A percentile compares a stretch with the other conserved stretches of the same genome.
These are phyloP conservation scores for Poeciliopsis prolifica DNA, from an alignment of 2,113 vertebrate genomes.

Conservation along the genomic window DNA sequence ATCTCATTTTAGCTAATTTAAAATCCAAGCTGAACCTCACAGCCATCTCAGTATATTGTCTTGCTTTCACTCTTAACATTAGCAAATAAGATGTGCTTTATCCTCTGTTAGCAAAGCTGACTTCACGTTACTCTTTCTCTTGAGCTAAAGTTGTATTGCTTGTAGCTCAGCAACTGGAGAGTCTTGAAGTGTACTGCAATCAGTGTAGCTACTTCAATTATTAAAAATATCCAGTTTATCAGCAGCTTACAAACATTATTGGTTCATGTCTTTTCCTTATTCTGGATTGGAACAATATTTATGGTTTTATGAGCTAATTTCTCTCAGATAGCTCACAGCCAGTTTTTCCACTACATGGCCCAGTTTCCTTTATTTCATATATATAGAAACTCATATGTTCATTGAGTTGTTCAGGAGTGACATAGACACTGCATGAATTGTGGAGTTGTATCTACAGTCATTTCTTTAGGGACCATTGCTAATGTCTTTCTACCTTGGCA, in stretches of 20 bases:
- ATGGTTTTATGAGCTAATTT: not conserved
- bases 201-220: slow-evolving; percentile 52
- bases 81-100: slow-evolving; percentile 9
- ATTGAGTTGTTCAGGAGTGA: not conserved
- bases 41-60: slow-evolving; percentile 3
- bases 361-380: not conserved
- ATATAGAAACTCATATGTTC: not conserved
- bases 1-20: not conserved
- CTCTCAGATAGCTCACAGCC: not conserved
- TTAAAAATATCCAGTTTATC: slow-evolving; percentile 50
- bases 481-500: not conserved
- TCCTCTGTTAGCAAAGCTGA: slow-evolving; percentile 24
- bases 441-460: not conserved
- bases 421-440: not conserved
- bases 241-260: slow-evolving; percentile 29
- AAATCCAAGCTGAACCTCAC: not conserved
- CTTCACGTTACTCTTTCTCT: slow-evolving; percentile 16
- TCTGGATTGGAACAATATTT: slow-evolving; percentile 20
- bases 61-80: not conserved
- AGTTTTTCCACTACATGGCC: not conserved
- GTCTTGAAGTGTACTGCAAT: slow-evolving; percentile 30
- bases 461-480: not conserved
- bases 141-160: slow-evolving; percentile 15
- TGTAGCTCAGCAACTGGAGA: slow-evolving; percentile 45
- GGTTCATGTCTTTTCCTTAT: not conserved